phyloP scores from a whole-genome alignment of 2,113 vertebrate species.

The Hippopotamus amphibius region DNA sequence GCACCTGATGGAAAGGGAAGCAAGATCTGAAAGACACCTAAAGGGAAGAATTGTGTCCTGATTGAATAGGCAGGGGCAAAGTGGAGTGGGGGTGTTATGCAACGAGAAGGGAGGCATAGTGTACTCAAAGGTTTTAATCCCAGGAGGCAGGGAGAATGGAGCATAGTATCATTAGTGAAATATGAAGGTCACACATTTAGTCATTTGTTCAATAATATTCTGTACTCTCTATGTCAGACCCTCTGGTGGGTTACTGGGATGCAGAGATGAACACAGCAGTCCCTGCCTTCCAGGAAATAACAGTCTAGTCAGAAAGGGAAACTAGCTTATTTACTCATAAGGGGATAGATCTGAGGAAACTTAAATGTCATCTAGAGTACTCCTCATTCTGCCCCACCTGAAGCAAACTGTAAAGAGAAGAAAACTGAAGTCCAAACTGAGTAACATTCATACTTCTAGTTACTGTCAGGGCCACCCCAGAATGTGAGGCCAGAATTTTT shows the following conservation, averaged over 20 bases:
- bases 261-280: background rate
- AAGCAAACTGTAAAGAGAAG: conserved; percentile 57
- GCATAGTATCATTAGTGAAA: background rate
- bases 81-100: rapidly evolving
- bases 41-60: background rate
- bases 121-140: background rate
- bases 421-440: conserved; percentile 30
- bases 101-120: background rate
- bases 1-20: background rate
- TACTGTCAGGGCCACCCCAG: background rate
- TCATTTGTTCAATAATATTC: background rate
- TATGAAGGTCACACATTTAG: background rate
- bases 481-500: background rate
- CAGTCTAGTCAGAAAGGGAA: conserved; percentile 64
- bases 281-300: conserved; percentile 49
- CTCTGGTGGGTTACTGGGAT: background rate
- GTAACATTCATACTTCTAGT: conserved; percentile 29
- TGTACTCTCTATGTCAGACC: background rate
- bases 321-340: conserved; percentile 50
- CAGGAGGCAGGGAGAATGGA: background rate
- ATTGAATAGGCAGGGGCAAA: background rate
- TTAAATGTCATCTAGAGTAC: conserved; percentile 42
- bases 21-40: background rate
- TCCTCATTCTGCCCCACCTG: conserved; percentile 7
- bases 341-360: background rate